Evolutionary conservation across 2,888 invertebrate species (phyloP), one percentile per base, ranked within the genome.

Genomic region (Latrodectus elegans): DNA sequence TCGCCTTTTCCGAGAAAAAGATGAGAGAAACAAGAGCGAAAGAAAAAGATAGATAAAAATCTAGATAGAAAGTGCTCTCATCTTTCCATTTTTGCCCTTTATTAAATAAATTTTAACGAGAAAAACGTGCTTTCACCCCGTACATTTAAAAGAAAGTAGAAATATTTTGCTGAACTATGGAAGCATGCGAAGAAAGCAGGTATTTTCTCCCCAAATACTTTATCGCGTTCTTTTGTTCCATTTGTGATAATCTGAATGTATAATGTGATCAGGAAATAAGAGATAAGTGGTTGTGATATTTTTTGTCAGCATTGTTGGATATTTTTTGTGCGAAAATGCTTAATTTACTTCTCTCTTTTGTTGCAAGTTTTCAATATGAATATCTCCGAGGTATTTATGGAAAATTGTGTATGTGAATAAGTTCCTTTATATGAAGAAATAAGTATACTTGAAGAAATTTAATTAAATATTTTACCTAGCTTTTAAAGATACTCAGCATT

Each of bases 31-130:
- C 65, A 67, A 67, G 52, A 70, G 52, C 17, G 55, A 78, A 70
- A 26, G 49, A 64, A 80, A 80, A 75, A 70, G 71, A 64, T 22
- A 80, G 79, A 75, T 85, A 80, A 75, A 85, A 84, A 73, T 79
- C 73, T 68, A 67, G 73, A 65, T 52, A 80, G 75, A 79, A 85
- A 80, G 75, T 80, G 60, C 75, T 80, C 17, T 51, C 38, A 38
- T 51, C 52, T 74, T 74, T 60, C 70, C 70, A 80, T 79, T 85
- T 75, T 22, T 60, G 68, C 52, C 53, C 75, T 60, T 85, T 80
- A 80, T 85, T 85, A 85, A 85, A 85, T 85, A 85, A 85, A 75
- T 85, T 85, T 79, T 79, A 85, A 80, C 80, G 85, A 85, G 79
- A 74, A 71, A 85, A 85, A 80, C 85, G 85, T 85, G 85, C 85